Conservation (phyloP, 2,113 vertebrate species). For the Dicerorhinus sumatrensis region DNA sequence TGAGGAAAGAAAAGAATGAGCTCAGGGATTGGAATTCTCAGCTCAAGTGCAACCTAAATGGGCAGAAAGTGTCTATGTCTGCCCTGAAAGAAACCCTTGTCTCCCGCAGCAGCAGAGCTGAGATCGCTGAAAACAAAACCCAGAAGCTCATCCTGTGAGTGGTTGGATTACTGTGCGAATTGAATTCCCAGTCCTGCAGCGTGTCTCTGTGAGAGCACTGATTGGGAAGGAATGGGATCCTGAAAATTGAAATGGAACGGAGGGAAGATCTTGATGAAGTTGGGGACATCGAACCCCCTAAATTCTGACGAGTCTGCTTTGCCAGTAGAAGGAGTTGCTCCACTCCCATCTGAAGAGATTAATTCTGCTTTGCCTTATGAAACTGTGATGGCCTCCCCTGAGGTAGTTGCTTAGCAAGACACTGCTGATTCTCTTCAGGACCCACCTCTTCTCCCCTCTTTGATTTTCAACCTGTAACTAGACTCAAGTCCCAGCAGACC, state of each 20-base stretch:
- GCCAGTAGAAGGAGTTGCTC: background rate
- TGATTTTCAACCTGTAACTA: background rate
- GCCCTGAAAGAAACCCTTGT: too few species aligned
- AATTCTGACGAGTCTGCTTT: background rate
- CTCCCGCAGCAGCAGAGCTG: background rate
- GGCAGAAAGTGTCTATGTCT: too few species aligned
- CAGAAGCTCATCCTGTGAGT: background rate
- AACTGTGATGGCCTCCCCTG: background rate
- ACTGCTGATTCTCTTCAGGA: background rate
- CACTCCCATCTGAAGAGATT: background rate
- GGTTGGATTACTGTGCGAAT: rapidly evolving
- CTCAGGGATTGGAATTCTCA: too few species aligned
- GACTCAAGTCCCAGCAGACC: too few species aligned
- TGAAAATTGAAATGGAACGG: background rate
- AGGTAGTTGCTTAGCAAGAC: background rate
- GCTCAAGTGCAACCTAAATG: too few species aligned
- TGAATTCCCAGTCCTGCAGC: background rate
- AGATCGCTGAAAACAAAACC: background rate
- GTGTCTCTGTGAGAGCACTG: background rate
- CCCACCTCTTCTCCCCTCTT: background rate
- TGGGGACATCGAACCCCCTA: background rate
- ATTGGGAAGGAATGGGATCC: background rate
- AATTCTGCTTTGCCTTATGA: background rate
- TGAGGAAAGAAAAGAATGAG: too few species aligned
- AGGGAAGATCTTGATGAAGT: background rate